phyloP scores from a whole-genome alignment of 2,113 vertebrate species.

The Bungarus multicinctus region DNA sequence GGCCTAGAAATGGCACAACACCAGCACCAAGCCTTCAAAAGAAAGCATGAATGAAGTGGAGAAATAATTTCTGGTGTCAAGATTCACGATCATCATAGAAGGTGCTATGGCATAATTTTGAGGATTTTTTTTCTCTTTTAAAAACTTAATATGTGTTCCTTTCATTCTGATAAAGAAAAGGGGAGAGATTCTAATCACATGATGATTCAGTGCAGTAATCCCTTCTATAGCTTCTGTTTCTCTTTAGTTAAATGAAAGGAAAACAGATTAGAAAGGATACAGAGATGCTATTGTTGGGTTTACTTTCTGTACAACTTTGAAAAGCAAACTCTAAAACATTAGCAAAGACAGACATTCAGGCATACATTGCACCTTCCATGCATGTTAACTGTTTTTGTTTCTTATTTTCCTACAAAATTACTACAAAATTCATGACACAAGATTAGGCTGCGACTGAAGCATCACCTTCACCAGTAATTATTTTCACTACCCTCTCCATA shows the following conservation, averaged over 20 bases:
- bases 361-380: neutral
- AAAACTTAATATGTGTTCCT: slow-evolving; percentile 24
- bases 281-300: slow-evolving; percentile 16
- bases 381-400: neutral
- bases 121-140: neutral
- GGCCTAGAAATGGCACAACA: slow-evolving; percentile 32
- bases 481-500: neutral
- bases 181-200: slow-evolving; percentile 15
- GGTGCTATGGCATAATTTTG: neutral
- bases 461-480: neutral
- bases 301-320: slow-evolving; percentile 29
- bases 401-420: neutral
- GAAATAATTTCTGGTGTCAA: slow-evolving; percentile 15
- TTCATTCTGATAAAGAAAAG: neutral
- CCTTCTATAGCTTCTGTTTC: slow-evolving; percentile 31
- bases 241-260: slow-evolving; percentile 29
- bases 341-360: neutral
- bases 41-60: slow-evolving; percentile 11
- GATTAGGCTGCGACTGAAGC: neutral
- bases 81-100: slow-evolving; percentile 7
- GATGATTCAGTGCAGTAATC: slow-evolving; percentile 16
- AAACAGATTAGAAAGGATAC: slow-evolving; percentile 12
- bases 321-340: slow-evolving; percentile 12
- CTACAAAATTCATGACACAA: neutral
- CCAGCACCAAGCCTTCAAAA: slow-evolving; percentile 5